Evolutionary conservation across 2,888 invertebrate genomes (phyloP).

Genomic region (Volucella inanis): DNA sequence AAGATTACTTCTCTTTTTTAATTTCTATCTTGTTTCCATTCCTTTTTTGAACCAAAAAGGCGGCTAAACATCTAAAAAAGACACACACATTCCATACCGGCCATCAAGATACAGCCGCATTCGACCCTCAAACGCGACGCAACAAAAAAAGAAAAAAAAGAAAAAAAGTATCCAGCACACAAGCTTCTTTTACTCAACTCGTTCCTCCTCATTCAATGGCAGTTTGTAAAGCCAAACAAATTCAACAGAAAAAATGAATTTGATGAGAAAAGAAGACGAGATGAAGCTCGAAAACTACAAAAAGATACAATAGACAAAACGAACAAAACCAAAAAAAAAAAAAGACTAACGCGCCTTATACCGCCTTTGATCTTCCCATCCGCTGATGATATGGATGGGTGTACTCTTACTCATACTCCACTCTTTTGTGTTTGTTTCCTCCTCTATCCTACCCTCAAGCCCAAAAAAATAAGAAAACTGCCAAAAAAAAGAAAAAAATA

Average conservation of each 20-base stretch:
- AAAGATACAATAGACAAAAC: conserved; percentile 13
- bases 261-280: conserved; percentile 3
- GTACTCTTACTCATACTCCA: conserved; percentile 11
- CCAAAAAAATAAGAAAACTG: conserved; percentile 46
- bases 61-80: conserved; percentile 63
- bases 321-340: conserved; percentile 29
- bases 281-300: conserved; percentile 44
- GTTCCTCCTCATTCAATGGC: conserved; percentile 35
- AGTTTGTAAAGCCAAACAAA: conserved; percentile 48
- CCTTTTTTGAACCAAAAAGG: conserved; percentile 35
- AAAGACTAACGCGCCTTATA: conserved; percentile 45
- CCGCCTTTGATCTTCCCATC: conserved; percentile 71
- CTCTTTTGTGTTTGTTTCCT: background rate
- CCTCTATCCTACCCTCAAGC: background rate
- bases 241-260: conserved; percentile 16
- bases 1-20: conserved; percentile 3
- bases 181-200: conserved; percentile 24
- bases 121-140: conserved; percentile 52
- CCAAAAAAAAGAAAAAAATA: conserved; percentile 38
- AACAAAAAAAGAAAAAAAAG: conserved; percentile 31
- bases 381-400: conserved; percentile 35
- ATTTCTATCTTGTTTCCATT: background rate
- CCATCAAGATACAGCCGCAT: conserved; percentile 52
- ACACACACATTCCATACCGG: conserved; percentile 51
- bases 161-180: conserved; percentile 15